Percentiles rank a stretch among this genome's conserved stretches.
Evolutionary conservation across 2,888 invertebrate genomes (phyloP).

Genomic region (Limnephilus auricula): DNA sequence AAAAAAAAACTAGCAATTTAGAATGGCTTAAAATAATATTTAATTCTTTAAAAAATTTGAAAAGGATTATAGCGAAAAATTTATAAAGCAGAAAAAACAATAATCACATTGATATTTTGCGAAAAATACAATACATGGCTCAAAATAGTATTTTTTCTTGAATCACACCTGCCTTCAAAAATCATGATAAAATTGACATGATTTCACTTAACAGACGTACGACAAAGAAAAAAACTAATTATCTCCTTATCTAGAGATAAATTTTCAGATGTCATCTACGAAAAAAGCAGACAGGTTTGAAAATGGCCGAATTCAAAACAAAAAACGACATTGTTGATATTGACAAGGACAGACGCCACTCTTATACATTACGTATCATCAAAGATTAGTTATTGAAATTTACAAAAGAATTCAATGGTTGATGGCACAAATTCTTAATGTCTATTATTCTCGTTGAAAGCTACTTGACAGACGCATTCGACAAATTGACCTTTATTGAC

Average conservation of each 20-base stretch:
- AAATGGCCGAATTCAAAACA: background rate
- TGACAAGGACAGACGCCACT: background rate
- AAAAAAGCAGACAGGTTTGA: background rate
- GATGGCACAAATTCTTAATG: background rate
- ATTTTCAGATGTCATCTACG: background rate
- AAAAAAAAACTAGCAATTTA: too few relatives aligned
- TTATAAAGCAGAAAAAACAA: too few relatives aligned
- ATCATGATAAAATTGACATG: background rate
- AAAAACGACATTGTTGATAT: background rate
- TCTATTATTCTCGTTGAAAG: background rate
- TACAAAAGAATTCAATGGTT: background rate
- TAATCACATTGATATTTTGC: background rate
- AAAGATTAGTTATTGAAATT: background rate
- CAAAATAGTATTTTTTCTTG: background rate
- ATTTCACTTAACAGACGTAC: background rate
- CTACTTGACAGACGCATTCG: background rate
- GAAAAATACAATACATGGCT: background rate
- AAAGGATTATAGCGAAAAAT: too few relatives aligned
- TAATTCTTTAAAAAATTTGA: too few relatives aligned
- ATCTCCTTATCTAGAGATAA: background rate
- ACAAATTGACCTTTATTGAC: conserved; percentile 23
- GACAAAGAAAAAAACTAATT: background rate
- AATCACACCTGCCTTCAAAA: background rate
- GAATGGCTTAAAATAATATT: too few relatives aligned
- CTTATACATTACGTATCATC: background rate